Percentiles rank a stretch among this genome's conserved stretches.
Conservation (phyloP, 2,888 invertebrate species). For the Odontothrips loti region DNA sequence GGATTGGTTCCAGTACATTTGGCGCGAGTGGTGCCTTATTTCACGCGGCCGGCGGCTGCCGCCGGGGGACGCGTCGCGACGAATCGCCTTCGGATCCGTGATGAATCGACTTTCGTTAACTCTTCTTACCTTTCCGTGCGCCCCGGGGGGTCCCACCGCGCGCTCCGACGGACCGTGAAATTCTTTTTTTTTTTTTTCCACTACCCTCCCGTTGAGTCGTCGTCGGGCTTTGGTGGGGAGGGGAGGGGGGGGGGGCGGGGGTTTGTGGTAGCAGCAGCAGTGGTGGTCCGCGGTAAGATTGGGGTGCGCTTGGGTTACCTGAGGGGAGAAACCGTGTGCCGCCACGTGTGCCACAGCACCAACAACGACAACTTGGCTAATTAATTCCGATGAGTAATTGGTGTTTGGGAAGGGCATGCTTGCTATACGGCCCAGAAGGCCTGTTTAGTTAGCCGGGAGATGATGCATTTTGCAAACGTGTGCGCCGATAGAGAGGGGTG, state of each 20-base stretch:
- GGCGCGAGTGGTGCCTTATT: conserved; percentile 3
- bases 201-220: neutral
- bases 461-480: neutral
- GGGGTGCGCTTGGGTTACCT: no score
- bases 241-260: neutral
- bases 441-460: neutral
- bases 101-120: neutral
- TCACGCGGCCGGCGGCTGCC: neutral
- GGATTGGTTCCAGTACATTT: conserved; percentile 32
- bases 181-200: neutral
- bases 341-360: neutral
- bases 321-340: no score
- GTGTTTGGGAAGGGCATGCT: neutral
- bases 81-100: neutral
- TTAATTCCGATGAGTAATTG: conserved; percentile 15
- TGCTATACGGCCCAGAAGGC: neutral
- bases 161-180: neutral
- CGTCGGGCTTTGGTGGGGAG: no score
- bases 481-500: neutral
- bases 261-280: neutral
- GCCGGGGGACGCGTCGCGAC: neutral
- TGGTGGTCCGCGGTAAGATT: no score
- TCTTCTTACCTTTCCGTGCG: no score
- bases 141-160: neutral
- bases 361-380: neutral